These are phyloP conservation scores for Glaucopsyche alexis DNA, from an alignment of 2,888 invertebrate genomes.

Conservation along the genomic window DNA sequence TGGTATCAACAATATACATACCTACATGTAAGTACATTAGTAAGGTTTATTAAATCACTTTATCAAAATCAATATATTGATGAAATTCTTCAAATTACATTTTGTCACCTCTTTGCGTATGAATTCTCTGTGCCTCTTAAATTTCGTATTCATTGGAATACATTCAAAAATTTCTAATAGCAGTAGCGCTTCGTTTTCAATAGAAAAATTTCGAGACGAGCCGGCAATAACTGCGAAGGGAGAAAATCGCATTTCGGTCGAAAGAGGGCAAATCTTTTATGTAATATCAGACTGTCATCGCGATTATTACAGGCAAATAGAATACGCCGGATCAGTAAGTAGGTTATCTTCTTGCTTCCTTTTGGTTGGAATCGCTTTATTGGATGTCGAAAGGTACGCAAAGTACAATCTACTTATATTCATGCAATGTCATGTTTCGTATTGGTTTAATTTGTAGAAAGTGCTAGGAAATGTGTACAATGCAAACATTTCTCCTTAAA, in stretches of 20 bases:
- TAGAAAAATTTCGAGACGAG: constrained; percentile 71
- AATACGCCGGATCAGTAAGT: constrained; percentile 78
- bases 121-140: constrained; percentile 63
- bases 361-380: constrained; percentile 72
- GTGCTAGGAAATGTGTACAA: neutral
- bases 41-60: neutral
- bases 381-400: constrained; percentile 56
- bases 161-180: constrained; percentile 71
- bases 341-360: constrained; percentile 77
- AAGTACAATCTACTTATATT: constrained; percentile 45
- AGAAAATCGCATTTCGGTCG: constrained; percentile 79
- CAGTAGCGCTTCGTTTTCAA: constrained; percentile 67
- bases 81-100: constrained; percentile 25
- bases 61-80: neutral
- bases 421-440: constrained; percentile 43
- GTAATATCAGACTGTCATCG: constrained; percentile 80
- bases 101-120: constrained; percentile 39
- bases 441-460: constrained; percentile 32
- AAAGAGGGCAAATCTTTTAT: constrained; percentile 80
- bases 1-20: neutral
- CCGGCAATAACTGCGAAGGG: constrained; percentile 74
- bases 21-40: neutral
- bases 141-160: constrained; percentile 74
- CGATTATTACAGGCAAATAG: constrained; percentile 80
- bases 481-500: neutral